Evolutionary conservation across 2,113 vertebrate genomes (phyloP).

Genomic region (Onychostoma macrolepis): DNA sequence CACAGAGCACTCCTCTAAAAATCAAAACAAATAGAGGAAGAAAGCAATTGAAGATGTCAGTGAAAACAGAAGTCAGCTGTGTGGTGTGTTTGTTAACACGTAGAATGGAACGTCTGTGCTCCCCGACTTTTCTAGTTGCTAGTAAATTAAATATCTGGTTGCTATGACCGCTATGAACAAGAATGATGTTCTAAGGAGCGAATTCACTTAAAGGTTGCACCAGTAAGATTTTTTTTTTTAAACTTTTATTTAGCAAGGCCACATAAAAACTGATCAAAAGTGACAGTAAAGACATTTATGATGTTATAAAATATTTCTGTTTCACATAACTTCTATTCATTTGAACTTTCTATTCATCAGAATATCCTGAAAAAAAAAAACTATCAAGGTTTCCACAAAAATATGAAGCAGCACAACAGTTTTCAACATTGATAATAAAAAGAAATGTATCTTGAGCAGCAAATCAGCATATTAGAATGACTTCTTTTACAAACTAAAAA

Average conservation of each 20-base stretch:
- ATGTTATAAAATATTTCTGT: too few species aligned
- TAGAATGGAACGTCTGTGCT: not conserved
- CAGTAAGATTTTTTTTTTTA: too few species aligned
- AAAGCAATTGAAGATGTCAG: not conserved
- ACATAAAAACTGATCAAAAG: not conserved
- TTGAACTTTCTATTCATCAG: too few species aligned
- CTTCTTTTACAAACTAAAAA: not conserved
- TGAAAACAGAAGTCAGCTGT: constrained; percentile 15
- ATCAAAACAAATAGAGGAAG: not conserved
- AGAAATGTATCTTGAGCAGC: not conserved
- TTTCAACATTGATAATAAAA: not conserved
- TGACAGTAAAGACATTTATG: not conserved
- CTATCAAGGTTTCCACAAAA: not conserved
- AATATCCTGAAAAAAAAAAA: too few species aligned
- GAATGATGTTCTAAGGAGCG: not conserved
- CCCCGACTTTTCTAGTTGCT: not conserved
- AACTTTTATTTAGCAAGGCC: not conserved
- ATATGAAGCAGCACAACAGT: not conserved
- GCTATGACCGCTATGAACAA: not conserved
- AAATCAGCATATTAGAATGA: not conserved
- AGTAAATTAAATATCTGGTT: not conserved
- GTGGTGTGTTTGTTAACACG: not conserved
- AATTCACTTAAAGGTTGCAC: not conserved
- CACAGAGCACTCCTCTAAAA: not conserved
- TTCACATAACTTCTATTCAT: too few species aligned